Evolutionary conservation across 37 sponge, comb jelly and placozoan genomes (phyloP).

Genomic region (Chondrosia reniformis): DNA sequence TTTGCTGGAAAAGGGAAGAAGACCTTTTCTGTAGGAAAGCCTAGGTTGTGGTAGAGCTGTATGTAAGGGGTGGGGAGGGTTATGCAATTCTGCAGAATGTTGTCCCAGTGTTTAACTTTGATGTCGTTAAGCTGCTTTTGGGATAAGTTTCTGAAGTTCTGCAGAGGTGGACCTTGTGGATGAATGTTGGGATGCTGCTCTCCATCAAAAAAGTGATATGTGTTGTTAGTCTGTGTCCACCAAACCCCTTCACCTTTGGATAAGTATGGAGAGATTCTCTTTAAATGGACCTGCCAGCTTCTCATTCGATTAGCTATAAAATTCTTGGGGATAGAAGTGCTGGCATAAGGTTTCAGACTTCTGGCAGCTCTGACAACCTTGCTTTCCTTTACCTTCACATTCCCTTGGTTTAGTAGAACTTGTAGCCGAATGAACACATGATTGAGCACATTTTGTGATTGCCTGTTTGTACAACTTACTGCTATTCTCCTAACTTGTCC

Average conservation of each 20-base stretch:
- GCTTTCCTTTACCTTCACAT: neutral
- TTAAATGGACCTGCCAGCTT: slow-evolving; percentile 20
- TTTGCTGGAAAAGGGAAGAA: neutral
- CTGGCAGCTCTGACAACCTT: neutral
- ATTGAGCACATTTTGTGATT: slow-evolving; percentile 16
- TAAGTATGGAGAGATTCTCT: slow-evolving; percentile 1
- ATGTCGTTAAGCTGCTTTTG: neutral
- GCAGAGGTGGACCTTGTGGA: slow-evolving; percentile 8
- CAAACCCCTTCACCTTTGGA: neutral
- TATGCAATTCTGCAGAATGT: neutral
- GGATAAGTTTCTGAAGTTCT: neutral
- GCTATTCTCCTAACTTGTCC: neutral
- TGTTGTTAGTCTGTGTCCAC: neutral
- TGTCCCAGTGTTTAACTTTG: neutral
- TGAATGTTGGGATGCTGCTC: neutral
- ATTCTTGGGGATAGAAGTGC: neutral
- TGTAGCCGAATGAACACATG: neutral
- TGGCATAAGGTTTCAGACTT: neutral
- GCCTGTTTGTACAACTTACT: slow-evolving; percentile 12
- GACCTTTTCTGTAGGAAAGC: neutral
- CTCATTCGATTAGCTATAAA: neutral
- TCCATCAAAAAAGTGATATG: neutral
- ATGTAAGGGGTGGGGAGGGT: slow-evolving; percentile 8
- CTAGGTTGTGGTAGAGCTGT: slow-evolving; percentile 8
- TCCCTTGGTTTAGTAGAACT: neutral